Evolutionary conservation across 1,140 invertebrate genomes (phyloP).

Genomic region (Drosophila busckii): DNA sequence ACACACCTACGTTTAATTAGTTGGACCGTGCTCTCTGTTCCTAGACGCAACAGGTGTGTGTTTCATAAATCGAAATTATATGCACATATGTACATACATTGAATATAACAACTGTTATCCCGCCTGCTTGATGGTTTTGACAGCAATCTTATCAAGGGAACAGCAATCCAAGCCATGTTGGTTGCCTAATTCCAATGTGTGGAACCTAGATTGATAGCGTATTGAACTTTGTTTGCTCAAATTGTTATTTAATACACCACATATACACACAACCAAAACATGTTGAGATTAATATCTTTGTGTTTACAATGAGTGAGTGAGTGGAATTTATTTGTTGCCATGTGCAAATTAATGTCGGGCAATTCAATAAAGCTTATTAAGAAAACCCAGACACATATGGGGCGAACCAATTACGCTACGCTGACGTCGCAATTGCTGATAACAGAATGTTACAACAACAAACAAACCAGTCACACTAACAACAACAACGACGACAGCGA

Average conservation of each 20-base stretch:
- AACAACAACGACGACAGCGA: too few species aligned
- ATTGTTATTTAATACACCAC: slow-evolving; percentile 13
- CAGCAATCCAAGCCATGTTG: slow-evolving; percentile 11
- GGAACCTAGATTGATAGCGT: slow-evolving; percentile 3
- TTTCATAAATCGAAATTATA: not conserved
- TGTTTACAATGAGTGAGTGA: not conserved
- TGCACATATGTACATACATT: too few species aligned
- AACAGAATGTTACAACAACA: slow-evolving; percentile 12
- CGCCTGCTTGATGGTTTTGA: not conserved
- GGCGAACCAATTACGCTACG: slow-evolving; percentile 27
- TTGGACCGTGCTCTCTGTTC: not conserved
- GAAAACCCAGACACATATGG: slow-evolving; percentile 16
- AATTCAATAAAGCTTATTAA: slow-evolving; percentile 54
- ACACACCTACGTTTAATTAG: too few species aligned
- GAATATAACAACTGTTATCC: too few species aligned
- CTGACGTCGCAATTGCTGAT: slow-evolving; percentile 1
- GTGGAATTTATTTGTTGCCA: slow-evolving; percentile 21
- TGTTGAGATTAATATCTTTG: slow-evolving; percentile 1
- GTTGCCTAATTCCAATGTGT: not conserved
- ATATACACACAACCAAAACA: too few species aligned
- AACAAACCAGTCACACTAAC: slow-evolving; percentile 1
- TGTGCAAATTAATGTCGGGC: slow-evolving; percentile 31
- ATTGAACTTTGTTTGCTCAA: slow-evolving; percentile 16
- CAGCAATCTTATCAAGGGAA: slow-evolving; percentile 15
- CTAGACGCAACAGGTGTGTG: slow-evolving; percentile 24